Conservation (phyloP, 2,888 invertebrate species). For the Pristionchus japonicus region DNA sequence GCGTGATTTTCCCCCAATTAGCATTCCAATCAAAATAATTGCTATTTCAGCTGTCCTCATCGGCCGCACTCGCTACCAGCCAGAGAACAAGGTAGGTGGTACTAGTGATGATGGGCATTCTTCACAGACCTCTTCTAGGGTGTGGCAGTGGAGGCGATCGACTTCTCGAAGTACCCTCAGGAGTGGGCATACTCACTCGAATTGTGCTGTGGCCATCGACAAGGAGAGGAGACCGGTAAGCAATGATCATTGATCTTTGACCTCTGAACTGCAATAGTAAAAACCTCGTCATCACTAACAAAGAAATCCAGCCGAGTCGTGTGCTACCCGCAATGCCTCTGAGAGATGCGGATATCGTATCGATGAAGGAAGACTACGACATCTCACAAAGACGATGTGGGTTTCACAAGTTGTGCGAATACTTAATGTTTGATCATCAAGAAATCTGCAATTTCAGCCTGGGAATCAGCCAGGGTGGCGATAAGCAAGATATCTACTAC, state of each 20-base stretch:
- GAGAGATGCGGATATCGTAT: constrained; percentile 29
- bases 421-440: no score
- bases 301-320: not conserved
- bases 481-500: constrained; percentile 26
- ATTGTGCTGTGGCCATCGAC: constrained; percentile 86
- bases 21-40: not conserved
- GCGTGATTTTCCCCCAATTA: no score
- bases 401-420: not conserved
- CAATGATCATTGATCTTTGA: not conserved
- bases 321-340: constrained; percentile 18
- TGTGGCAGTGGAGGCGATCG: constrained; percentile 44
- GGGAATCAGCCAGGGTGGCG: constrained; percentile 34
- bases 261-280: no score
- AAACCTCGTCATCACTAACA: not conserved
- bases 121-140: not conserved
- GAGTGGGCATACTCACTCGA: constrained; percentile 83
- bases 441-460: not conserved
- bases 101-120: not conserved
- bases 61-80: constrained; percentile 20
- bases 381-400: not conserved
- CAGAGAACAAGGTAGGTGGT: constrained; percentile 29
- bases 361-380: not conserved
- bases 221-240: not conserved
- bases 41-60: constrained; percentile 17
- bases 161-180: constrained; percentile 60